Conservation (phyloP, 1,140 invertebrate genomes). For the Wiebesia pumilae region DNA sequence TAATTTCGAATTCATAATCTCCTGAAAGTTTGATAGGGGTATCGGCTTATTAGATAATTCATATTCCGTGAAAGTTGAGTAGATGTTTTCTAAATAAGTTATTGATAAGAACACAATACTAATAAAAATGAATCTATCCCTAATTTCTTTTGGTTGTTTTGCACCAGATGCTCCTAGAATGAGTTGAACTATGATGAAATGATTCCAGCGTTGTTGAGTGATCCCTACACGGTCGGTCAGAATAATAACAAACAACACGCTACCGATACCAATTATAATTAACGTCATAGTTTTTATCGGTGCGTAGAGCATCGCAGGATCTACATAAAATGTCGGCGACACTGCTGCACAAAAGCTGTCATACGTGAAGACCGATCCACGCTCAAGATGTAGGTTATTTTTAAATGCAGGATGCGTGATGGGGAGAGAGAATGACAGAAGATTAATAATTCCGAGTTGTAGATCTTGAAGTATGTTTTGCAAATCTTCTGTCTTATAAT, state of each 20-base stretch:
- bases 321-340: neutral
- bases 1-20: neutral
- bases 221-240: neutral
- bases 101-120: constrained; percentile 17
- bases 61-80: constrained; percentile 8
- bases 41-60: neutral
- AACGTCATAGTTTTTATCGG: neutral
- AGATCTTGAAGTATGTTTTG: neutral
- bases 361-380: neutral
- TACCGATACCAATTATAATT: neutral
- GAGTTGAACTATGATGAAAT: neutral
- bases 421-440: constrained; percentile 14
- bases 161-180: neutral
- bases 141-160: neutral
- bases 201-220: neutral
- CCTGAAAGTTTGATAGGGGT: neutral
- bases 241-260: neutral
- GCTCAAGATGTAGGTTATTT: neutral
- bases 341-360: constrained; percentile 6
- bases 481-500: neutral
- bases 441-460: neutral
- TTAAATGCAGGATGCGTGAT: neutral
- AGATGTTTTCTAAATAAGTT: constrained; percentile 18
- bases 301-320: neutral
- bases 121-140: constrained; percentile 32